phyloP scores from a whole-genome alignment of 2,888 invertebrate genomes.

The Dynastes hyllus region DNA sequence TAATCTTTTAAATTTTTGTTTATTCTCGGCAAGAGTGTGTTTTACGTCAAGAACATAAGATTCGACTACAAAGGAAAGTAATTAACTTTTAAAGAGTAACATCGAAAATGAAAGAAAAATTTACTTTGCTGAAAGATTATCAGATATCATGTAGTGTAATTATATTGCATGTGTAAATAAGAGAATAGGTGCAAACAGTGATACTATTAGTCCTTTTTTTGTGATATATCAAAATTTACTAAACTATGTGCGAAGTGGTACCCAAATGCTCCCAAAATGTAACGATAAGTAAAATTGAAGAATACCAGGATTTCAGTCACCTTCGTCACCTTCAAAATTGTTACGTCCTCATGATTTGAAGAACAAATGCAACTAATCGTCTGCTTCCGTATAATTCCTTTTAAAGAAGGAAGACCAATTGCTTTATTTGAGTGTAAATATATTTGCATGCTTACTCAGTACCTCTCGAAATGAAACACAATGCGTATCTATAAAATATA shows the following conservation, averaged over 20 bases:
- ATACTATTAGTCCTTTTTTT: not conserved
- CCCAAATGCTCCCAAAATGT: not conserved
- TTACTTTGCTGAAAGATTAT: not conserved
- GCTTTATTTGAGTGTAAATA: too few relatives aligned
- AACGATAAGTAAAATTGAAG: not conserved
- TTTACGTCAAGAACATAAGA: conserved; percentile 4
- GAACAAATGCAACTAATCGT: not conserved
- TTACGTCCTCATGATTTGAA: not conserved
- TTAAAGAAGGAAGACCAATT: too few relatives aligned
- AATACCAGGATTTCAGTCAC: not conserved
- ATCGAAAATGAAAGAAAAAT: not conserved
- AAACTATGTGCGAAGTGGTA: not conserved
- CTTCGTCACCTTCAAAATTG: not conserved
- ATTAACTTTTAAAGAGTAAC: conserved; percentile 8
- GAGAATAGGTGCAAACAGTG: not conserved
- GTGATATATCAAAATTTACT: not conserved
- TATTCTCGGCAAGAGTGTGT: not conserved
- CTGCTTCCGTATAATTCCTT: too few relatives aligned
- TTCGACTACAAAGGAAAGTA: not conserved
- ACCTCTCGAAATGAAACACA: too few relatives aligned
- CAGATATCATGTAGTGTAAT: not conserved
- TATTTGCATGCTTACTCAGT: too few relatives aligned
- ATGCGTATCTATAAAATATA: too few relatives aligned
- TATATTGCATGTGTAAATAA: not conserved
- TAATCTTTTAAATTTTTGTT: conserved; percentile 24